Evolutionary conservation across 2,797 vertebrate genomes (phyloP).

Genomic region (Silurus aristotelis): DNA sequence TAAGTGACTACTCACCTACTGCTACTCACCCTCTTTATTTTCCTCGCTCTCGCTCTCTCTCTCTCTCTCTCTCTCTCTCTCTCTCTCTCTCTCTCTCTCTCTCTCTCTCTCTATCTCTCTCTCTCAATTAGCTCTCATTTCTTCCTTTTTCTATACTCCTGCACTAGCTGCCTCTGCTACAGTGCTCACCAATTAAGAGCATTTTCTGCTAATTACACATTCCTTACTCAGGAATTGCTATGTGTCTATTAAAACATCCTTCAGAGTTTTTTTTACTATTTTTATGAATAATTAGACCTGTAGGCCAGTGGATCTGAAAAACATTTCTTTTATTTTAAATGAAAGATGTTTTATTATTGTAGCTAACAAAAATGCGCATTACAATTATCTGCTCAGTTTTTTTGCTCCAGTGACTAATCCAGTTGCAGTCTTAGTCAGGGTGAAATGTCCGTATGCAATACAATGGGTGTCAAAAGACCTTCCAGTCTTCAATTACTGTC

Average conservation of each 20-base stretch:
- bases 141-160: neutral
- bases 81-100: conserved; percentile 27
- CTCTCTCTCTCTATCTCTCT: conserved; percentile 27
- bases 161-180: neutral
- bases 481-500: conserved; percentile 61
- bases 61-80: conserved; percentile 20
- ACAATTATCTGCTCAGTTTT: conserved; percentile 42
- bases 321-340: neutral
- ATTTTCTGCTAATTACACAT: conserved; percentile 31
- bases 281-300: neutral
- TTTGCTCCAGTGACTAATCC: conserved; percentile 46
- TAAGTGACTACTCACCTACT: conserved; percentile 13
- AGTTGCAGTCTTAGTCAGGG: conserved; percentile 54
- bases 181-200: neutral
- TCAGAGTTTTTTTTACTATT: neutral
- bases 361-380: conserved; percentile 24
- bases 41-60: conserved; percentile 18
- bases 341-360: neutral
- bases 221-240: neutral
- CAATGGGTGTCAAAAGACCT: conserved; percentile 56
- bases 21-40: conserved; percentile 7
- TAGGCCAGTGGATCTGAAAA: neutral
- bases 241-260: neutral
- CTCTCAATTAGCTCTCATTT: neutral
- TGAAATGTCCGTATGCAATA: conserved; percentile 48